Base-by-base conservation (phyloP, 2,888 invertebrate species). In the Drosophila rubida region DNA sequence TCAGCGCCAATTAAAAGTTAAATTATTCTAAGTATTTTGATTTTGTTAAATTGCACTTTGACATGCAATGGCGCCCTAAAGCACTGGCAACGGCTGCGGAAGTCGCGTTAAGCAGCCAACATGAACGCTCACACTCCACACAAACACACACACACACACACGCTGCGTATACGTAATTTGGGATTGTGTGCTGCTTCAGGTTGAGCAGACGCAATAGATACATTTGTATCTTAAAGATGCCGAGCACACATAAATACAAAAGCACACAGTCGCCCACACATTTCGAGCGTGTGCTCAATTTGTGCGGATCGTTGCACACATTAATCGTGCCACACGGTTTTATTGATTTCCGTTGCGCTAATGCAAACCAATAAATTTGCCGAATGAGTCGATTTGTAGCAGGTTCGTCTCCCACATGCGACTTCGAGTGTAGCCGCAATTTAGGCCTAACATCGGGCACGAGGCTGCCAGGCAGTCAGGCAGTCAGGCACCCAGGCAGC, bases 261-360 rank as follows among this genome's bases (percentile, higher is more conserved):
- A 19, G 27, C n/a, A 22, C 35, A 37, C 35, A 9, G 8, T 13
- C 8, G 9, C 16, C 4, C 4, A 2, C 35, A 35, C 13, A 13
- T 14, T 37, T 35, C 13, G 42, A 42, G 32, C 30, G 27, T 49
- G 27, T 41, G 16, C 39, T 54, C 58, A 58, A 53, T 62, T 61
- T 66, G 73, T 50, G 42, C 32, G 54, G 37, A n/a, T 42, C 30
- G 57, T 30, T 53, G 48, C 37, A 23, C 45, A 50, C 71, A 72
- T 72, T 74, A 72, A 74, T 72, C 57, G 49, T 58, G 22, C 9
- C 59, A 55, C 44, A 49, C 16, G 44, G 22, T 64, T 78, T 83
- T 84, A 88, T 88, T 88, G 88, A 88, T 88, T 88, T 88, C 72
- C 88, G 82, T 62, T 79, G 62, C 78, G 66, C 75, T 85, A 84